Conservation (phyloP, 1,140 invertebrate species). For the Venustaconcha ellipsiformis region DNA sequence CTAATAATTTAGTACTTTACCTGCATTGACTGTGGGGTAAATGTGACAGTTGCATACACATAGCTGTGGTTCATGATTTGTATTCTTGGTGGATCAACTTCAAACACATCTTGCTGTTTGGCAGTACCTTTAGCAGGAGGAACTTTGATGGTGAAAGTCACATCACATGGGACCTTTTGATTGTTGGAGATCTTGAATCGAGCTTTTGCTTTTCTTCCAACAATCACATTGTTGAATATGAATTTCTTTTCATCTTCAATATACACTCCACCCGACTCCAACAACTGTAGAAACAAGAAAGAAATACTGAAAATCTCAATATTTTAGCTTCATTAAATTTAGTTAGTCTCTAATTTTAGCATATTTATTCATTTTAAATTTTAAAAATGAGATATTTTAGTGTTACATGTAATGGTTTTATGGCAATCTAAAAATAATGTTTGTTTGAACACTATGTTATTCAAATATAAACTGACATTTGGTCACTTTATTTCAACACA, state of each 20-base stretch:
- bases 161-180: slow-evolving; percentile 68
- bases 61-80: slow-evolving; percentile 66
- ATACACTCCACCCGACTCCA: slow-evolving; percentile 65
- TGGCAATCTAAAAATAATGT: no score
- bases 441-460: no score
- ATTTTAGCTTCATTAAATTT: no score
- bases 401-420: no score
- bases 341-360: no score
- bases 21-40: slow-evolving; percentile 65
- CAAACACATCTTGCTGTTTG: slow-evolving; percentile 63
- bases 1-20: no score
- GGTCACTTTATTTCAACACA: no score
- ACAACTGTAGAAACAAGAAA: slow-evolving; percentile 26
- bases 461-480: no score
- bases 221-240: slow-evolving; percentile 69
- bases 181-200: slow-evolving; percentile 68
- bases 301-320: not conserved
- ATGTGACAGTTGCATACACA: slow-evolving; percentile 66
- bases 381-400: no score
- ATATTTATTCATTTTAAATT: no score
- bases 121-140: slow-evolving; percentile 36
- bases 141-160: slow-evolving; percentile 61
- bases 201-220: slow-evolving; percentile 66
- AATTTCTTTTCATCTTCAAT: slow-evolving; percentile 68
- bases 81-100: slow-evolving; percentile 64